phyloP scores from a whole-genome alignment of 2,113 vertebrate genomes.

The Athene noctua region DNA sequence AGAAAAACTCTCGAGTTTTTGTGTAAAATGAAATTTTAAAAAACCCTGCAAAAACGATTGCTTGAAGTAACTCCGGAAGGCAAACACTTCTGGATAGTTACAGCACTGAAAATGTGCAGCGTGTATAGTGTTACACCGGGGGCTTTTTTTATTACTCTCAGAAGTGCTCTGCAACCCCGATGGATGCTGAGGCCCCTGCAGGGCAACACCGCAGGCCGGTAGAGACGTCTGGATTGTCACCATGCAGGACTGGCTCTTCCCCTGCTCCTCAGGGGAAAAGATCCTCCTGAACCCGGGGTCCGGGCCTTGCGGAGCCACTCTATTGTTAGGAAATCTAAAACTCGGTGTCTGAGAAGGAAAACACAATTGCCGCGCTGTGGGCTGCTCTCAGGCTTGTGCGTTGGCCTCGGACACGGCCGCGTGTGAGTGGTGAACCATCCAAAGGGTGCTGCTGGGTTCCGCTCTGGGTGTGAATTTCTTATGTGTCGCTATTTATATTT shows the following conservation, averaged over 20 bases:
- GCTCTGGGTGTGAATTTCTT: not conserved
- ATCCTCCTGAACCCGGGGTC: no score
- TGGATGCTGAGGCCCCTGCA: fast-evolving
- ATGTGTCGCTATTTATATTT: not conserved
- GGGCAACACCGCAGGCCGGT: not conserved
- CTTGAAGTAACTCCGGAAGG: not conserved
- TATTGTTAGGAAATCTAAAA: not conserved
- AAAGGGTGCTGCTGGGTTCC: not conserved
- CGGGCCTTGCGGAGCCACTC: not conserved
- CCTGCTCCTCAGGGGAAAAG: not conserved
- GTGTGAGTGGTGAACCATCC: not conserved
- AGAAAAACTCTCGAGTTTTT: not conserved
- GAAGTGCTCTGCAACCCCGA: not conserved
- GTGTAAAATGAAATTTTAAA: not conserved
- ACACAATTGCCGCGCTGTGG: fast-evolving
- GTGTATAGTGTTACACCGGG: no score
- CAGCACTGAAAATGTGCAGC: not conserved
- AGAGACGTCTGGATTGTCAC: not conserved
- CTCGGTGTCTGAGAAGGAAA: fast-evolving
- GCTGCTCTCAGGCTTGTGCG: not conserved
- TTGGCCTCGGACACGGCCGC: not conserved
- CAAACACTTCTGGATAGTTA: not conserved
- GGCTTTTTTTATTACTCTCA: not conserved
- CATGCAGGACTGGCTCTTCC: no score
- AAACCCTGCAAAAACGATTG: not conserved